phyloP scores from a whole-genome alignment of 2,113 vertebrate genomes.

The Ctenomys sociabilis region DNA sequence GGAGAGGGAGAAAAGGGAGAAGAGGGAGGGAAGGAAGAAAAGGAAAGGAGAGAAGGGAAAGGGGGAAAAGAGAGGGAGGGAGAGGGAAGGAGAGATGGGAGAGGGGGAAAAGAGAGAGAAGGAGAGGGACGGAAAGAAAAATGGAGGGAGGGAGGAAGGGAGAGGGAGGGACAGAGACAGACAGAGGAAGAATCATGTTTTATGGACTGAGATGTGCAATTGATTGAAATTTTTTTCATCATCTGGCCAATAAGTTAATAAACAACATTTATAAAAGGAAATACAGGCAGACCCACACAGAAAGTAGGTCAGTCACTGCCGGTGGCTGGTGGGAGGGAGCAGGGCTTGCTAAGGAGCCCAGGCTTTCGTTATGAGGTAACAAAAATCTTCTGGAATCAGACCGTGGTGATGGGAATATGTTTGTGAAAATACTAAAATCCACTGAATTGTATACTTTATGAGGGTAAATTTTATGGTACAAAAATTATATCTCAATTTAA shows the following conservation, averaged over 20 bases:
- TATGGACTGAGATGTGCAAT: background rate
- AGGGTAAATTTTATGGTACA: background rate
- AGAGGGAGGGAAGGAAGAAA: too few species aligned
- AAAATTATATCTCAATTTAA: background rate
- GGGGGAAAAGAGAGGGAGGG: rapidly evolving
- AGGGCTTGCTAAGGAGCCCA: background rate
- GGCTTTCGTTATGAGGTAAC: background rate
- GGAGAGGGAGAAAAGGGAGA: too few species aligned
- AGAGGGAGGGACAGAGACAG: rapidly evolving
- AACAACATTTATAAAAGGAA: background rate
- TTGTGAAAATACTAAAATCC: constrained; percentile 20
- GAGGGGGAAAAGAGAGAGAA: too few species aligned
- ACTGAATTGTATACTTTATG: background rate
- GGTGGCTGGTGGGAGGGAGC: rapidly evolving
- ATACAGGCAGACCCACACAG: background rate
- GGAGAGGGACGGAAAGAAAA: too few species aligned
- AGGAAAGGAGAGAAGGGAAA: too few species aligned
- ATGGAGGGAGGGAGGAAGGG: too few species aligned
- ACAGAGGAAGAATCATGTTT: background rate
- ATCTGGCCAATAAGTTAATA: constrained; percentile 26
- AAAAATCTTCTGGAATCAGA: background rate
- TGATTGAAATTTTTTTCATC: constrained; percentile 5
- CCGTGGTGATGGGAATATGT: too few species aligned
- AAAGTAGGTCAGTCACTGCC: background rate
- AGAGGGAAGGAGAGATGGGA: rapidly evolving